Conservation (phyloP, 2,113 vertebrate genomes). For the Eretmochelys imbricata region DNA sequence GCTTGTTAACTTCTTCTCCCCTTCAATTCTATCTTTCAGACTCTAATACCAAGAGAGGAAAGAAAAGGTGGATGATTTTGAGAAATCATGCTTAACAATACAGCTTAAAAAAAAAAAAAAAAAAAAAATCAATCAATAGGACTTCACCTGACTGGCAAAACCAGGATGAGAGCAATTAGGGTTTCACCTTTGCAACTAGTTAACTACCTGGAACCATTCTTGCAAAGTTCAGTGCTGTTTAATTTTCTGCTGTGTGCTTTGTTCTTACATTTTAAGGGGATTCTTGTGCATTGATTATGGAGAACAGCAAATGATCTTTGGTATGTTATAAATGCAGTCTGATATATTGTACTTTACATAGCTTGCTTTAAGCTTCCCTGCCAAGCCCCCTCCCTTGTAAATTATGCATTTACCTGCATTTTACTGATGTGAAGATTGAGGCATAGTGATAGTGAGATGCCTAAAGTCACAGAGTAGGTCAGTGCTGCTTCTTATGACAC, state of each 20-base stretch:
- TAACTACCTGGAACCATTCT: neutral
- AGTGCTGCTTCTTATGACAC: neutral
- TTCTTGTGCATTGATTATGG: neutral
- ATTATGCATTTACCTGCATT: neutral
- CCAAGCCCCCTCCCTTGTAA: neutral
- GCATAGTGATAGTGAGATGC: neutral
- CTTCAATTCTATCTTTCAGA: neutral
- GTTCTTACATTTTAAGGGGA: neutral
- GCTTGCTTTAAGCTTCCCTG: neutral
- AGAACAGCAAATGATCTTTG: neutral
- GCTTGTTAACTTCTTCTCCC: neutral
- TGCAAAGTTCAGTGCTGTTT: neutral
- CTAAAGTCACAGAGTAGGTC: neutral
- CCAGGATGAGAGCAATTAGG: neutral
- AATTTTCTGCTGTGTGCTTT: neutral
- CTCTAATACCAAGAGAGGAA: neutral
- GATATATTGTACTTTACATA: neutral
- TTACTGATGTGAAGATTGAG: neutral
- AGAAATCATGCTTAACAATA: neutral
- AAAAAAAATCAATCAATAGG: neutral
- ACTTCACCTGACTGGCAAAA: neutral
- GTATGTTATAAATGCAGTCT: neutral
- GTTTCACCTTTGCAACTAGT: neutral
- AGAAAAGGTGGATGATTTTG: neutral
- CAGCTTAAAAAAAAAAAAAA: neutral